These are phyloP conservation scores for Perodicticus potto DNA, from an alignment of 2,797 vertebrate genomes.

Conservation along the genomic window DNA sequence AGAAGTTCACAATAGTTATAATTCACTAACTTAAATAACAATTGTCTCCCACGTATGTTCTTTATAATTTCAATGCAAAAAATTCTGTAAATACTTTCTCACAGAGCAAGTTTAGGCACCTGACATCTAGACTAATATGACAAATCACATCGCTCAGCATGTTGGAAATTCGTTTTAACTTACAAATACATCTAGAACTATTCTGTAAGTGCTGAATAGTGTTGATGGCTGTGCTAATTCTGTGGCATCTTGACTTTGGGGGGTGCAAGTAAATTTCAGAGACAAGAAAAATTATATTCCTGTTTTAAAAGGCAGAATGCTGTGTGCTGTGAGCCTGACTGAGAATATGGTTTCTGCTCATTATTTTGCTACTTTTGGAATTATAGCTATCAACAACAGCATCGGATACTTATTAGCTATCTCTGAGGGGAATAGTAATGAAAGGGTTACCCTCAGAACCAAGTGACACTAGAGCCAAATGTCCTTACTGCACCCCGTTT, in stretches of 20 bases:
- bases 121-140: conserved; percentile 75
- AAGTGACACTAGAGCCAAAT: not conserved
- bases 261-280: conserved; percentile 67
- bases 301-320: conserved; percentile 5
- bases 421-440: not conserved
- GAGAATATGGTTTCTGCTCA: not conserved
- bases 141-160: conserved; percentile 75
- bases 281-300: conserved; percentile 17
- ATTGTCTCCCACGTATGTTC: conserved; percentile 24
- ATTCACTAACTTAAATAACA: conserved; percentile 66
- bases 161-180: conserved; percentile 71
- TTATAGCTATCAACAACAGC: not conserved
- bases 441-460: not conserved
- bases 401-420: not conserved
- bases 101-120: conserved; percentile 64
- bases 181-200: conserved; percentile 66
- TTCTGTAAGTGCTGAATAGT: conserved; percentile 69
- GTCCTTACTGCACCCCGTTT: not conserved
- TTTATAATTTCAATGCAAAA: conserved; percentile 67
- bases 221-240: conserved; percentile 77
- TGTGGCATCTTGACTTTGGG: conserved; percentile 64
- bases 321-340: not conserved
- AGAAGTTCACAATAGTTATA: conserved; percentile 61
- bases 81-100: conserved; percentile 61
- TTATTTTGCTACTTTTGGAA: not conserved